Base-by-base conservation (phyloP, 2,888 invertebrate species). In the Pachliopta kotzebuea region DNA sequence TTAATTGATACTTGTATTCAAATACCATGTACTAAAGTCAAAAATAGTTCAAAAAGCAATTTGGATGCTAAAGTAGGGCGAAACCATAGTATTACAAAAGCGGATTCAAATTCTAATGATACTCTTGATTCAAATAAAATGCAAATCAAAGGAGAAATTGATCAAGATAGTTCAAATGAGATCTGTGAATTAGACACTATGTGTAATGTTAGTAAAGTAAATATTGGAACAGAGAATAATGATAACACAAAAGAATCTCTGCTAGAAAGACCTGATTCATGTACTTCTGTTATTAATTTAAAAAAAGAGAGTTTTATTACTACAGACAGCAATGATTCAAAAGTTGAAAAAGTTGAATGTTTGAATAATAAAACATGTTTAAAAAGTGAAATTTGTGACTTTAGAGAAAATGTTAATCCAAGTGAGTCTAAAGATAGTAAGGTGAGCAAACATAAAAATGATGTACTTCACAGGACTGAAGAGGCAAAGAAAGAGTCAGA, bases 321-420 rank as follows among this genome's bases (percentile, higher is more conserved):
- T 76, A 73, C 79, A 65, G 78, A 76, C 69, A 67, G 68, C 65
- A 75, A 78, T 75, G 83, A 87, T 81, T 81, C 86, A 80, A 80
- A 73, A 66, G 61, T 77, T 69, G 77, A 77, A 68, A 74, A 79
- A 69, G 74, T 73, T 71, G 80, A 83, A 70, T 81, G 81, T 84
- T 79, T 79, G 72, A 84, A 78, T 81, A 81, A 82, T 72, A 81
- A 80, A 77, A 74, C 77, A 78, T 81, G 84, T 84, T 75, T 85
- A 70, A 88, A 87, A 84, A 88, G 82, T 86, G 90, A 90, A 77
- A 84, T 83, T 72, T 83, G 82, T 84, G 90, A 90, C 74, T 91
- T 84, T 85, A 88, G 90, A 85, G 90, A 91, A 85, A 90, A 90
- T 85, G 89, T 91, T 68, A 90, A 90, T 72, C 90, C 91, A 74